phyloP scores from a whole-genome alignment of 2,888 invertebrate species.

The Rhagonycha lutea region DNA sequence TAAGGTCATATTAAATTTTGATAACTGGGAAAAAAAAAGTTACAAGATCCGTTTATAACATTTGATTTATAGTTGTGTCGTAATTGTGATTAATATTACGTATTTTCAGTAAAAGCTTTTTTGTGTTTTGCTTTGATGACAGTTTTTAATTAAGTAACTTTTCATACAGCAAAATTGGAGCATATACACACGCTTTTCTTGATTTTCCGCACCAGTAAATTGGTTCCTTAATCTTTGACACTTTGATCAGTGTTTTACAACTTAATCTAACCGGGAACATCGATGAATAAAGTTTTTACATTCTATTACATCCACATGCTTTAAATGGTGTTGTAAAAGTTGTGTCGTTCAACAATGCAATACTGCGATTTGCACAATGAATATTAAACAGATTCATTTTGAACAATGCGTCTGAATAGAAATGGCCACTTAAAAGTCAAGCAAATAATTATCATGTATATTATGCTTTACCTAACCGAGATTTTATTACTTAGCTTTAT shows the following conservation, averaged over 20 bases:
- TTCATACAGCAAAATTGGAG: background rate
- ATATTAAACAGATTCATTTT: constrained; percentile 20
- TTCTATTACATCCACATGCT: background rate
- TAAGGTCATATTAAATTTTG: background rate
- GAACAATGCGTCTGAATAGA: constrained; percentile 22
- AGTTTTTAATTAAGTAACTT: background rate
- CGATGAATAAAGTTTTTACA: background rate
- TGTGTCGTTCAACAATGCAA: background rate
- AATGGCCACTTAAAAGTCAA: constrained; percentile 18
- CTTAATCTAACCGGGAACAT: background rate
- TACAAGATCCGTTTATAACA: background rate
- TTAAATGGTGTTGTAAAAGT: background rate
- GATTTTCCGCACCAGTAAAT: background rate
- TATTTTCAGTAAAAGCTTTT: constrained; percentile 1
- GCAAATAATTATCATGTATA: constrained; percentile 23
- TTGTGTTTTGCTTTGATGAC: background rate
- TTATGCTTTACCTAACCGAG: constrained; percentile 7
- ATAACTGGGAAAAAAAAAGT: background rate
- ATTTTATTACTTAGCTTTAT: constrained; percentile 12
- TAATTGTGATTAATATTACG: background rate
- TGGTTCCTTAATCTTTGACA: background rate
- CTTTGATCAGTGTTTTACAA: background rate
- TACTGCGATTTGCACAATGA: constrained; percentile 1
- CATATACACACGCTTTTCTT: background rate
- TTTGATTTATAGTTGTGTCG: background rate